phyloP scores from a whole-genome alignment of 1,140 invertebrate species.

The Oryzaephilus surinamensis region DNA sequence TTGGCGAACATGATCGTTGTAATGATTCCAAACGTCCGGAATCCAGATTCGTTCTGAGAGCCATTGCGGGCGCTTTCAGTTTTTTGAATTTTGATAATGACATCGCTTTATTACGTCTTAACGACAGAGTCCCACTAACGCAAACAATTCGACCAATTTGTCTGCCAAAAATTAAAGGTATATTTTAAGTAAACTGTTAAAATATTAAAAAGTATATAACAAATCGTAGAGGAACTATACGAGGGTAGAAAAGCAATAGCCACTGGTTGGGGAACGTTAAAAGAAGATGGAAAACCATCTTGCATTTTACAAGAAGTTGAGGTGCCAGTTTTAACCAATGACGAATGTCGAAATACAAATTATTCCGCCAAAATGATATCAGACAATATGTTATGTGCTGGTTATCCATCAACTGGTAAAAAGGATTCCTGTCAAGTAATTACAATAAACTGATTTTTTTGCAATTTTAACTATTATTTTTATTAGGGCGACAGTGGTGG shows the following conservation, averaged over 20 bases:
- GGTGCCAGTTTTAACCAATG: slow-evolving; percentile 68
- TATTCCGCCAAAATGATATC: slow-evolving; percentile 70
- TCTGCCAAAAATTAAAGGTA: slow-evolving; percentile 54
- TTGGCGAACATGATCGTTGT: slow-evolving; percentile 75
- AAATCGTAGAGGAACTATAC: slow-evolving; percentile 49
- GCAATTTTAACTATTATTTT: not conserved
- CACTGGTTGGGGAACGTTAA: slow-evolving; percentile 75
- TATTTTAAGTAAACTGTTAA: slow-evolving; percentile 17
- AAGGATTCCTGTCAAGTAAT: slow-evolving; percentile 76
- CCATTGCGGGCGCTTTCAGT: slow-evolving; percentile 65
- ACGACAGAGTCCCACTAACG: slow-evolving; percentile 62
- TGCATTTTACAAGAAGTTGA: slow-evolving; percentile 73
- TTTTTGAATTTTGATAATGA: slow-evolving; percentile 77
- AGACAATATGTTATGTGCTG: slow-evolving; percentile 79
- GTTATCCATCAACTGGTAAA: slow-evolving; percentile 58
- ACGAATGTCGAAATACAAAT: slow-evolving; percentile 64
- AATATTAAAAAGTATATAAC: not conserved
- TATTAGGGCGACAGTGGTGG: slow-evolving; percentile 83
- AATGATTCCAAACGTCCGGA: slow-evolving; percentile 56
- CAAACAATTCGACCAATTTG: slow-evolving; percentile 68
- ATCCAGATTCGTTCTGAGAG: slow-evolving; percentile 61
- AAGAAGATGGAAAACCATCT: slow-evolving; percentile 68
- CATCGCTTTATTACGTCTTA: slow-evolving; percentile 67
- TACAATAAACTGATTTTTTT: slow-evolving; percentile 1
- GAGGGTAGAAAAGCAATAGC: slow-evolving; percentile 59